Conservation (phyloP, 1,140 invertebrate genomes). For the Antheraea pernyi region DNA sequence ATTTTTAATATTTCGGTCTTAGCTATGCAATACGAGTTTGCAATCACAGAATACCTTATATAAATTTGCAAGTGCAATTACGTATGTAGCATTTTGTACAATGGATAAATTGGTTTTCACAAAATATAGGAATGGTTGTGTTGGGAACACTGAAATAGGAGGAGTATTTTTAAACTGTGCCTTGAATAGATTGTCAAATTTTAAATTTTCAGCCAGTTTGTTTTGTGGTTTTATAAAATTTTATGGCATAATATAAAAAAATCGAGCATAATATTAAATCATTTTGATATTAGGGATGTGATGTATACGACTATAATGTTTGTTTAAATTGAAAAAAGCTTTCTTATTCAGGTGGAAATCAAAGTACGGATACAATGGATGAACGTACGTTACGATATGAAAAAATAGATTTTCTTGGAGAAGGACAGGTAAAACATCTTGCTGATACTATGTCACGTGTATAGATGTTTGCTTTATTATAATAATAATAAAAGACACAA, state of each 20-base stretch:
- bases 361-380: slow-evolving; percentile 75
- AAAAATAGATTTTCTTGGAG: slow-evolving; percentile 91
- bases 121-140: too few relatives aligned
- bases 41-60: too few relatives aligned
- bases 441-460: neutral
- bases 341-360: neutral
- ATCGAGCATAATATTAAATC: neutral
- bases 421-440: slow-evolving; percentile 85
- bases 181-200: neutral
- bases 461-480: neutral
- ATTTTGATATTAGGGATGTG: neutral
- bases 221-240: neutral
- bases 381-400: slow-evolving; percentile 87
- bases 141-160: too few relatives aligned
- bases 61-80: too few relatives aligned
- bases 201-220: neutral
- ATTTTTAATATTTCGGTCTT: too few relatives aligned
- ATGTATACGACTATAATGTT: neutral
- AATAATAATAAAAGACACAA: neutral
- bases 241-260: neutral
- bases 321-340: too few relatives aligned
- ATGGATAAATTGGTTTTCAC: too few relatives aligned
- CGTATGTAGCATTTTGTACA: too few relatives aligned
- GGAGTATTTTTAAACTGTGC: too few relatives aligned
- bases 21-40: too few relatives aligned